Conservation (phyloP, 2,113 vertebrate genomes). For the Galbula dea region DNA sequence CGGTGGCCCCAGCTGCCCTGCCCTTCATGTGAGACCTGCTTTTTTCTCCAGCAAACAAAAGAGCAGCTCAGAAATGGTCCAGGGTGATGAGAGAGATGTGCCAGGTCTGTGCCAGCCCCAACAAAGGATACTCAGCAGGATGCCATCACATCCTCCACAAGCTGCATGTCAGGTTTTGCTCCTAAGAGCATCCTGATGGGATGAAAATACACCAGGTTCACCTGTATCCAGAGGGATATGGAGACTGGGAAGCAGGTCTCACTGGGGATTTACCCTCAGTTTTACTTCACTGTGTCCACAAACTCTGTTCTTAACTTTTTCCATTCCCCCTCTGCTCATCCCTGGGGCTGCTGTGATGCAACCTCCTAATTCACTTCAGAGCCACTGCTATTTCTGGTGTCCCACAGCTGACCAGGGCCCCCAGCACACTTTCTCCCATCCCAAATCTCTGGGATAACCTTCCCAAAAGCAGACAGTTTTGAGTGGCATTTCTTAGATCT, state of each 20-base stretch:
- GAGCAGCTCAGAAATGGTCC: neutral
- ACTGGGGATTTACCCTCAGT: neutral
- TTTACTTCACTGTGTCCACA: neutral
- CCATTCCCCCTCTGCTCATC: neutral
- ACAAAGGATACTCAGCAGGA: neutral
- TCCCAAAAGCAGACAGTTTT: neutral
- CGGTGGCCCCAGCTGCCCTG: neutral
- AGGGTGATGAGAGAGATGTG: neutral
- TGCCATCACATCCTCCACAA: neutral
- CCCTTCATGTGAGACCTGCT: neutral
- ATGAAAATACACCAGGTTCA: neutral
- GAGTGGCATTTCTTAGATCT: neutral
- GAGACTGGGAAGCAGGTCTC: neutral
- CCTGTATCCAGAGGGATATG: neutral
- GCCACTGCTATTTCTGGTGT: neutral
- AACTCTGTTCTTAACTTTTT: neutral
- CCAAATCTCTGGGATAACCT: neutral
- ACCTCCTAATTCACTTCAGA: neutral
- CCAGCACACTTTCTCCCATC: neutral
- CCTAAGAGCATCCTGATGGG: rapidly evolving
- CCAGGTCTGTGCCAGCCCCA: neutral
- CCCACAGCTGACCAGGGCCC: neutral
- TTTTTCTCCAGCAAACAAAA: neutral
- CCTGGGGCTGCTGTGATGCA: neutral
- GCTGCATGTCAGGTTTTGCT: neutral